phyloP scores from a whole-genome alignment of 2,888 invertebrate species.

The Spilosoma lubricipeda region DNA sequence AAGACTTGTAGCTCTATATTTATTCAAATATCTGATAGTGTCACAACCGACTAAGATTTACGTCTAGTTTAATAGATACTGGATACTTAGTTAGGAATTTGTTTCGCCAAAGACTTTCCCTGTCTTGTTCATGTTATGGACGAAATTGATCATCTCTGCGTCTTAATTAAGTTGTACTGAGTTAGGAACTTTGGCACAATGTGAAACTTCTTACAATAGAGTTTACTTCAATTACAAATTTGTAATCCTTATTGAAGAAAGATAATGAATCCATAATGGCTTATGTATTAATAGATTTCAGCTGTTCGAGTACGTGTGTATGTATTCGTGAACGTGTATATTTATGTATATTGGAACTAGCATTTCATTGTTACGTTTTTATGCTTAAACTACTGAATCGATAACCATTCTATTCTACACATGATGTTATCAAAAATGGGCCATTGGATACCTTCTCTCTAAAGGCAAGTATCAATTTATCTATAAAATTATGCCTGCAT shows the following conservation, averaged over 20 bases:
- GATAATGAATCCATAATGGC: conserved; percentile 12
- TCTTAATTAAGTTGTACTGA: conserved; percentile 43
- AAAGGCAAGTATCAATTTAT: too few relatives aligned
- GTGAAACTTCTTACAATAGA: conserved; percentile 22
- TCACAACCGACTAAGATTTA: conserved; percentile 52
- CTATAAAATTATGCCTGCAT: neutral
- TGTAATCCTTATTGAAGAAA: conserved; percentile 20
- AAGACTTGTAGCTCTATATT: conserved; percentile 53
- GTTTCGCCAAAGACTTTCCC: conserved; percentile 46
- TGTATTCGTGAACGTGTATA: too few relatives aligned
- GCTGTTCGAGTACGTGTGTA: too few relatives aligned
- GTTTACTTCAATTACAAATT: conserved; percentile 24
- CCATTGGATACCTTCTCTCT: too few relatives aligned
- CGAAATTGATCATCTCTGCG: conserved; percentile 44
- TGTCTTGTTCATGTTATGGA: conserved; percentile 32
- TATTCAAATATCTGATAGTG: conserved; percentile 57
- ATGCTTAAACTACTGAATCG: neutral
- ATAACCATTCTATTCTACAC: neutral
- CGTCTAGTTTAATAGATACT: conserved; percentile 52
- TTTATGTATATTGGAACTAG: neutral
- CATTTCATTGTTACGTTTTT: neutral
- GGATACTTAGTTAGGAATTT: conserved; percentile 48
- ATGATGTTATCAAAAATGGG: neutral
- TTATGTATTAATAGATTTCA: neutral
- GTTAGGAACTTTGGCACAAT: conserved; percentile 38